Evolutionary conservation across 2,888 invertebrate species (phyloP).

Genomic region (Branchellion lobata): DNA sequence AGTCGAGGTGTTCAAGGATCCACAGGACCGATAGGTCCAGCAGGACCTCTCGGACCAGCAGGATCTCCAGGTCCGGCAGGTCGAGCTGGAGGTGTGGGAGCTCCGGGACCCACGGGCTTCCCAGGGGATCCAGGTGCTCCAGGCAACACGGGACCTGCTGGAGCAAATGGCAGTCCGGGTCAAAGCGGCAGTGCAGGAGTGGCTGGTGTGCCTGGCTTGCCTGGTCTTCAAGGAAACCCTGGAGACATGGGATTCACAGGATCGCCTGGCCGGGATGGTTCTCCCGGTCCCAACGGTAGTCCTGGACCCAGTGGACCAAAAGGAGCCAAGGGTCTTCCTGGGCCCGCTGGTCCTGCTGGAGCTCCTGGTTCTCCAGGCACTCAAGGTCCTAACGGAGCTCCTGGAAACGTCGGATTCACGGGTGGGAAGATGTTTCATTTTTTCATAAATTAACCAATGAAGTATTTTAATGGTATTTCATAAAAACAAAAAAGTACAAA

Average conservation of each 20-base stretch:
- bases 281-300: constrained; percentile 38
- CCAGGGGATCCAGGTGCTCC: constrained; percentile 33
- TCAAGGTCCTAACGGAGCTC: constrained; percentile 38
- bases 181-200: constrained; percentile 6
- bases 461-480: too few relatives aligned
- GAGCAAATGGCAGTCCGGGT: neutral
- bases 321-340: constrained; percentile 55
- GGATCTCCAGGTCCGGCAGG: constrained; percentile 78
- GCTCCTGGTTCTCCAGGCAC: constrained; percentile 34
- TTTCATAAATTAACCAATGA: too few relatives aligned
- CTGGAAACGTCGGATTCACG: constrained; percentile 34
- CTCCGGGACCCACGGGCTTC: constrained; percentile 56
- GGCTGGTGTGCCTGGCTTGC: neutral
- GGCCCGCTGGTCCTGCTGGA: constrained; percentile 2
- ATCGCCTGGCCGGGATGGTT: neutral
- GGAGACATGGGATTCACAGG: neutral
- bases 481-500: too few relatives aligned
- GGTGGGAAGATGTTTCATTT: constrained; percentile 39
- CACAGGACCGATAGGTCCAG: constrained; percentile 40
- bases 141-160: neutral
- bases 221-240: constrained; percentile 5
- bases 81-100: constrained; percentile 58
- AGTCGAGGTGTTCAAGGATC: constrained; percentile 8
- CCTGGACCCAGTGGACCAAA: constrained; percentile 47
- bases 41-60: constrained; percentile 46